phyloP scores from a whole-genome alignment of 2,888 invertebrate species.

The Dicranocentrus wangi region DNA sequence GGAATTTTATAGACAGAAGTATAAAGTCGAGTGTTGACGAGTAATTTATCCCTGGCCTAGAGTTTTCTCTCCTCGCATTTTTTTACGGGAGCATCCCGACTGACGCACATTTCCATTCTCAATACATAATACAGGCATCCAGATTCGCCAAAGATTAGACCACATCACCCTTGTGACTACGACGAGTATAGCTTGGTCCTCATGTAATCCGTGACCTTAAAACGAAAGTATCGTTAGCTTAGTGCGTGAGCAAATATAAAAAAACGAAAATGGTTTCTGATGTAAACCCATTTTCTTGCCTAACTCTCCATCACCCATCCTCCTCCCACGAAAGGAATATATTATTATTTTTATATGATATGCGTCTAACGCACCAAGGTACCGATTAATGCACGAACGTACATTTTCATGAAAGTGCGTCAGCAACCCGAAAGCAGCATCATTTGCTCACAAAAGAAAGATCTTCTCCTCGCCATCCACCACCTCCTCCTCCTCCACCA shows the following conservation, averaged over 20 bases:
- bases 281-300: background rate
- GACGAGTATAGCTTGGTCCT: too few species aligned
- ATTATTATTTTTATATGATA: background rate
- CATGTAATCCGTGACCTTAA: slow-evolving; percentile 30
- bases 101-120: slow-evolving; percentile 47
- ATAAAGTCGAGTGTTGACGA: slow-evolving; percentile 34
- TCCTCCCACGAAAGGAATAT: background rate
- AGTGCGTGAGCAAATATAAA: background rate
- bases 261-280: background rate
- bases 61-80: slow-evolving; percentile 19
- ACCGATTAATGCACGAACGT: slow-evolving; percentile 17
- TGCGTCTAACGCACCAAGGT: background rate
- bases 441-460: slow-evolving; percentile 18
- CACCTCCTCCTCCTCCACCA: slow-evolving; percentile 1
- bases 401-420: slow-evolving; percentile 55
- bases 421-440: slow-evolving; percentile 43
- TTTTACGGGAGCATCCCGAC: slow-evolving; percentile 30
- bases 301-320: background rate
- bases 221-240: slow-evolving; percentile 26
- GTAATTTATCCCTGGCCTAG: slow-evolving; percentile 57
- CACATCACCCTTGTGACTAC: too few species aligned
- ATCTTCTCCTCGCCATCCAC: background rate
- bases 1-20: slow-evolving; percentile 7
- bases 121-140: background rate
- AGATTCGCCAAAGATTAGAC: too few species aligned